These are phyloP conservation scores for Lethenteron camtschaticum DNA, from an alignment of 2,113 vertebrate species.

Conservation along the genomic window DNA sequence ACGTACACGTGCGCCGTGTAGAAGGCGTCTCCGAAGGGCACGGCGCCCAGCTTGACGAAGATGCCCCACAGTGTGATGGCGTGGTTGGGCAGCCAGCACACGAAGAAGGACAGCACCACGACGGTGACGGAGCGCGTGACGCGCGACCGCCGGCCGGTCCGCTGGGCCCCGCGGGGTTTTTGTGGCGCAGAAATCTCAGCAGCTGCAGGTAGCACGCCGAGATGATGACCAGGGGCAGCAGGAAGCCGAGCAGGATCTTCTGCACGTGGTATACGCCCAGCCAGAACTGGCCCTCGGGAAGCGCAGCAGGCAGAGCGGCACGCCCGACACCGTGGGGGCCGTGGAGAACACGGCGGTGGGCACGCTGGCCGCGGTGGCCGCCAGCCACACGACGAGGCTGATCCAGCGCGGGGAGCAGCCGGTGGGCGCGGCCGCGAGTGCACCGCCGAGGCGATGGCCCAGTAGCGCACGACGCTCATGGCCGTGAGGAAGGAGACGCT, in stretches of 20 bases:
- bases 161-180: conserved; percentile 13
- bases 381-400: conserved; percentile 25
- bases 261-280: conserved; percentile 29
- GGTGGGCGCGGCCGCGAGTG: conserved; percentile 15
- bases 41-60: conserved; percentile 33
- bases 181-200: conserved; percentile 22
- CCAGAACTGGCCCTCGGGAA: conserved; percentile 27
- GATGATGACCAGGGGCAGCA: conserved; percentile 25
- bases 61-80: conserved; percentile 43
- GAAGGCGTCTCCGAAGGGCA: conserved; percentile 28
- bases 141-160: conserved; percentile 14
- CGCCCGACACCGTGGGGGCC: conserved; percentile 20
- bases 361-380: conserved; percentile 20
- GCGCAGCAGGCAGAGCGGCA: conserved; percentile 26
- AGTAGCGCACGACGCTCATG: conserved; percentile 34
- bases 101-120: conserved; percentile 25
- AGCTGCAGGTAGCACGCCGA: conserved; percentile 28
- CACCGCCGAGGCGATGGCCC: conserved; percentile 21
- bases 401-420: conserved; percentile 20
- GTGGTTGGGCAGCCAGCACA: conserved; percentile 30
- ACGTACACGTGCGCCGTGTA: conserved; percentile 35
- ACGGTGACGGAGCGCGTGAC: conserved; percentile 26
- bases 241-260: conserved; percentile 27
- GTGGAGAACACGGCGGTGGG: conserved; percentile 28
- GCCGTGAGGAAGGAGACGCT: conserved; percentile 34